phyloP scores from a whole-genome alignment of 1,140 invertebrate genomes.

The Apis florea region DNA sequence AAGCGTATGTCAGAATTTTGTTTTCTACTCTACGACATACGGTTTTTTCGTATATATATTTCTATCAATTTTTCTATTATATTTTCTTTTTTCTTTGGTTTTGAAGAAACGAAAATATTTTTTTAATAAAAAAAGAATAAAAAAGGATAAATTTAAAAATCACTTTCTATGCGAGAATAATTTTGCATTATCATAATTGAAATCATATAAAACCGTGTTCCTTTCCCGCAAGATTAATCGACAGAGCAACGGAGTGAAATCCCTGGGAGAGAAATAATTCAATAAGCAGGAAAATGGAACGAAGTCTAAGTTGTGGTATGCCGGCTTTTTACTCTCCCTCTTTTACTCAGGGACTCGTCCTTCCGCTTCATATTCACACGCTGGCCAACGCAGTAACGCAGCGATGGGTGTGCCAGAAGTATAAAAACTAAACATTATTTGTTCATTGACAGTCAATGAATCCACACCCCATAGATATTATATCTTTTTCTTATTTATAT shows the following conservation, averaged over 20 bases:
- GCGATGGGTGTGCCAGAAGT: conserved; percentile 48
- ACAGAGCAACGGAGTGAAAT: conserved; percentile 29
- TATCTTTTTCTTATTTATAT: conserved; percentile 27
- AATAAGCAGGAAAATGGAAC: conserved; percentile 42
- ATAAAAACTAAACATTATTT: conserved; percentile 16
- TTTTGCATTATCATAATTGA: conserved; percentile 21
- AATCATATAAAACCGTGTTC: conserved; percentile 25
- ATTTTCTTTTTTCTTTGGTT: background rate
- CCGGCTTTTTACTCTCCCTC: conserved; percentile 52
- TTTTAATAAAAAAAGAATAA: background rate
- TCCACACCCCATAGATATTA: conserved; percentile 41
- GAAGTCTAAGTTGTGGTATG: conserved; percentile 35
- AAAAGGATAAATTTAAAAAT: background rate
- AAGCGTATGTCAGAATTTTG: conserved; percentile 52
- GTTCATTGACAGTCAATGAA: conserved; percentile 43
- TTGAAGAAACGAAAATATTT: background rate
- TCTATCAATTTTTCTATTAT: background rate
- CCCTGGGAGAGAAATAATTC: conserved; percentile 39
- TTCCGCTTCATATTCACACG: conserved; percentile 37
- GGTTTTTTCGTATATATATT: background rate
- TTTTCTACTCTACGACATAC: conserved; percentile 7
- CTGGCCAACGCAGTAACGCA: conserved; percentile 29
- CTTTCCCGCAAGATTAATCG: conserved; percentile 48
- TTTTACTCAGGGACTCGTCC: conserved; percentile 40
- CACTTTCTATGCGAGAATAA: conserved; percentile 19